Conservation (phyloP, 2,888 invertebrate species). For the Lomographa bimaculata region DNA sequence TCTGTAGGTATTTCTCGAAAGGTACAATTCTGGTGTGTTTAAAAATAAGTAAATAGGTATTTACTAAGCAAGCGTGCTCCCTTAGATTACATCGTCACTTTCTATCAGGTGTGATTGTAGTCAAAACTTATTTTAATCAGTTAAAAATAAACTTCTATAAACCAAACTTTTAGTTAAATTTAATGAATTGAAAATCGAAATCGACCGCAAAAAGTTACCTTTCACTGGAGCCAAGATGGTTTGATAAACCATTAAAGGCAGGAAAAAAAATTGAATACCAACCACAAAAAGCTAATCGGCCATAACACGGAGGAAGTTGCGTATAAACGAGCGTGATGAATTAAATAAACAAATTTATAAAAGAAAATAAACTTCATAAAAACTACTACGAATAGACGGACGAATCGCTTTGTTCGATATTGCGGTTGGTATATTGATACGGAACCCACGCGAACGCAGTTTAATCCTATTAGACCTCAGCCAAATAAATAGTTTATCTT, state of each 20-base stretch:
- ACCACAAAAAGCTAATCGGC: slow-evolving; percentile 78
- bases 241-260: slow-evolving; percentile 51
- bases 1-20: too few relatives aligned
- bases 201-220: slow-evolving; percentile 60
- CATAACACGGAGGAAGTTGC: slow-evolving; percentile 75
- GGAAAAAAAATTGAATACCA: slow-evolving; percentile 55
- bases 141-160: not conserved
- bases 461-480: slow-evolving; percentile 78
- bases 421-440: slow-evolving; percentile 70
- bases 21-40: too few relatives aligned
- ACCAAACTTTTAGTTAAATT: too few relatives aligned
- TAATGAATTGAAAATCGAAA: slow-evolving; percentile 51
- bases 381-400: slow-evolving; percentile 60
- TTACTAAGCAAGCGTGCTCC: too few relatives aligned
- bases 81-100: too few relatives aligned
- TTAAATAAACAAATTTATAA: slow-evolving; percentile 82
- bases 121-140: not conserved
- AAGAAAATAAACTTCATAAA: too few relatives aligned
- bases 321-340: slow-evolving; percentile 79
- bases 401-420: slow-evolving; percentile 54
- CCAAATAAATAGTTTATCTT: slow-evolving; percentile 77
- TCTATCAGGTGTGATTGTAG: too few relatives aligned
- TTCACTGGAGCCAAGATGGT: too few relatives aligned
- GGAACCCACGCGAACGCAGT: slow-evolving; percentile 64
- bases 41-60: too few relatives aligned